Evolutionary conservation across 2,113 vertebrate species (phyloP).

Genomic region (Poicephalus meyeri): DNA sequence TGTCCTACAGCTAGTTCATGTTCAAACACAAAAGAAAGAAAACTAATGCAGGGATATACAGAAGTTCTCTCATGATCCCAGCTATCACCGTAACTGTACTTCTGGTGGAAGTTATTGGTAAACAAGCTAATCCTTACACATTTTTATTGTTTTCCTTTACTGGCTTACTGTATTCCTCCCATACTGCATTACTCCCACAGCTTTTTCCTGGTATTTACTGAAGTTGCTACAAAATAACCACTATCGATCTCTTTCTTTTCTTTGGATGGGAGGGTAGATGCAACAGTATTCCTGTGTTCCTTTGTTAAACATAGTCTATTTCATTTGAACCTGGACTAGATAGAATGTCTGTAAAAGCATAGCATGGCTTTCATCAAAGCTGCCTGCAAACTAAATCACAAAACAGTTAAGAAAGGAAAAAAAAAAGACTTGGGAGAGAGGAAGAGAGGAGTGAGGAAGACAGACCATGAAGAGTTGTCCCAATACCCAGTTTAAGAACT

Average conservation of each 20-base stretch:
- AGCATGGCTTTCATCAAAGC: background rate
- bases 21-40: background rate
- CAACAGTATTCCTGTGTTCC: background rate
- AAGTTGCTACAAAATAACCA: background rate
- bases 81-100: background rate
- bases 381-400: background rate
- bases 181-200: background rate
- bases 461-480: background rate
- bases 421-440: rapidly evolving
- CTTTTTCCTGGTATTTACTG: background rate
- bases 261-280: background rate
- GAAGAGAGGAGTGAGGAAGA: background rate
- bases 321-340: background rate
- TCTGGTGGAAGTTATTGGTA: background rate
- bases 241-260: background rate
- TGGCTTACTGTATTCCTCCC: background rate
- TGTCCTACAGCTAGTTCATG: background rate
- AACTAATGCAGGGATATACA: background rate
- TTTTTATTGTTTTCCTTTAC: background rate
- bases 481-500: background rate
- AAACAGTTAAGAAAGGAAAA: background rate
- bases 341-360: background rate
- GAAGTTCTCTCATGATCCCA: background rate
- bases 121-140: background rate
- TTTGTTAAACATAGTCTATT: background rate